Conservation (phyloP, 2,113 vertebrate genomes). For the Pyxicephalus adspersus region DNA sequence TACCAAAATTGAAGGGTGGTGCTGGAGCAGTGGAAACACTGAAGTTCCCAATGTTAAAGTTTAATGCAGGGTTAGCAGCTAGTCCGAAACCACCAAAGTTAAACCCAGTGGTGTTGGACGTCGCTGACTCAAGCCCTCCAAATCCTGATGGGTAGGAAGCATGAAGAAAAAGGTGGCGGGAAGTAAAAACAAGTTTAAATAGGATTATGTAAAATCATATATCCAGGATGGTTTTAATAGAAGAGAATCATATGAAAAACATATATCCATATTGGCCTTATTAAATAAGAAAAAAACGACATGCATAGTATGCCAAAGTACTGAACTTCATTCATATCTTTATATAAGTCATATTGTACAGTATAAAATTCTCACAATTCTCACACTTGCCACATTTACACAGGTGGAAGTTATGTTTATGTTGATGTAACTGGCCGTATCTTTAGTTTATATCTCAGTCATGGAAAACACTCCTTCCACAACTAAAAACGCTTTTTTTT, state of each 20-base stretch:
- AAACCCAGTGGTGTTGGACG: constrained; percentile 92
- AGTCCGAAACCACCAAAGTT: constrained; percentile 98
- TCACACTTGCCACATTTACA: neutral
- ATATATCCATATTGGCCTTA: no score
- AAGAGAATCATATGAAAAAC: no score
- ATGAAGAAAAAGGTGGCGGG: constrained; percentile 75
- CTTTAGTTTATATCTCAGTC: neutral
- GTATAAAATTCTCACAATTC: no score
- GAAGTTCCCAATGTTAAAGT: constrained; percentile 96
- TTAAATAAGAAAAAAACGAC: neutral
- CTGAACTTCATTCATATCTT: neutral
- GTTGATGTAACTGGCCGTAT: neutral
- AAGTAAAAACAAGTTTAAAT: constrained; percentile 59
- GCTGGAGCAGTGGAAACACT: constrained; percentile 90
- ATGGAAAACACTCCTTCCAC: no score
- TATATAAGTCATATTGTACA: neutral
- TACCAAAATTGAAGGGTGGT: constrained; percentile 96
- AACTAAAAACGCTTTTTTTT: no score
- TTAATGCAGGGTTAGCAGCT: constrained; percentile 91
- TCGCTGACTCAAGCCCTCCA: constrained; percentile 94
- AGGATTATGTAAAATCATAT: constrained; percentile 8
- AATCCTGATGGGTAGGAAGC: constrained; percentile 86
- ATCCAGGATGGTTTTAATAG: no score
- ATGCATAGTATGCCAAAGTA: neutral
- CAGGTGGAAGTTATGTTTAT: neutral